These are phyloP conservation scores for Tenualosa thibaudeaui DNA, from an alignment of 2,797 vertebrate genomes.

Conservation along the genomic window DNA sequence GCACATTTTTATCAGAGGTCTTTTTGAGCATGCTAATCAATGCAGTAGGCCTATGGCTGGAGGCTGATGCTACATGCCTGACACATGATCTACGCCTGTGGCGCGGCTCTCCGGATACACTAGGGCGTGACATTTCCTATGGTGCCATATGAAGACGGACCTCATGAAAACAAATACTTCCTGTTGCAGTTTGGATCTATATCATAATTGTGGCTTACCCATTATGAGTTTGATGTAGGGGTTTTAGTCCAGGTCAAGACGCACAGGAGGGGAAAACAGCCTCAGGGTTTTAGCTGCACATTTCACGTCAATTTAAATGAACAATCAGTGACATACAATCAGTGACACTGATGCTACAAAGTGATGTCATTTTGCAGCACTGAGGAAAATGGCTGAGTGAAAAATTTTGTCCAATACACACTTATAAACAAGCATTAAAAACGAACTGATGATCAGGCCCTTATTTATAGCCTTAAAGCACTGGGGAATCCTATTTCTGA, in stretches of 20 bases:
- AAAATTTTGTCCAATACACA: background rate
- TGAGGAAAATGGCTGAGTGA: background rate
- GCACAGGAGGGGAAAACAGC: background rate
- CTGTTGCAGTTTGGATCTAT: background rate
- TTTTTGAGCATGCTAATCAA: background rate
- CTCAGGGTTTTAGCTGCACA: background rate
- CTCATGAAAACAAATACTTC: background rate
- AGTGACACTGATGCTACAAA: background rate
- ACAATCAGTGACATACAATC: too few relatives aligned
- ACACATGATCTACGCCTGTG: background rate
- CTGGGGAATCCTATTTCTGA: background rate
- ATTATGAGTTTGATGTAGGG: background rate
- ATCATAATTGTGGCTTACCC: background rate
- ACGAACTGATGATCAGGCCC: background rate
- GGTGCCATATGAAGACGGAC: background rate
- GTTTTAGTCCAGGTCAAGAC: background rate
- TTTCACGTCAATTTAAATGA: background rate
- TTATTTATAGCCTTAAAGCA: background rate
- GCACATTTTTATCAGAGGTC: background rate
- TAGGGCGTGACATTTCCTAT: background rate
- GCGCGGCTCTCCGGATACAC: background rate
- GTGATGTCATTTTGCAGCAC: background rate
- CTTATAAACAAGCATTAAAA: background rate
- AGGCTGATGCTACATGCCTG: background rate
- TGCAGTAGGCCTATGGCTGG: background rate